A percentile compares a stretch with the other conserved stretches of the same genome.
Evolutionary conservation across 64 coral and sea anemone genomes (phyloP).

Genomic region (Actinia equina): DNA sequence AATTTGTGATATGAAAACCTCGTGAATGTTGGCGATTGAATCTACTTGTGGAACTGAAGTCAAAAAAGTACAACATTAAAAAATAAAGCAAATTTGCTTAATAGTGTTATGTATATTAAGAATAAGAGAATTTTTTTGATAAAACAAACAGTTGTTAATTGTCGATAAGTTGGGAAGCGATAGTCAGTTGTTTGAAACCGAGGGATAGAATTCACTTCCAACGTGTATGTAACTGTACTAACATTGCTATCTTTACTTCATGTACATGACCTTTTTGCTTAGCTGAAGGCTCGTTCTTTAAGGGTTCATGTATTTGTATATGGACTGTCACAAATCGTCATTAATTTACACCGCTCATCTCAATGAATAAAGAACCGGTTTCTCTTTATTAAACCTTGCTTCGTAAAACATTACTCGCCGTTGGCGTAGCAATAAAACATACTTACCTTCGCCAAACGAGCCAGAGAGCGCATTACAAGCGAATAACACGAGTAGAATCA

Average conservation of each 20-base stretch:
- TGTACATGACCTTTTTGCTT: background rate
- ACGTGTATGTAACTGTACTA: background rate
- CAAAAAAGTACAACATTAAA: background rate
- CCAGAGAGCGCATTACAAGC: background rate
- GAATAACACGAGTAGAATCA: background rate
- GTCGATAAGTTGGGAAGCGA: background rate
- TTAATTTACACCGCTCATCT: background rate
- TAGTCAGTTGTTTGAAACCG: background rate
- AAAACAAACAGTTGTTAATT: background rate
- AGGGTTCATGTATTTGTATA: background rate
- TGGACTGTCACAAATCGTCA: background rate
- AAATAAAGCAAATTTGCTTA: background rate
- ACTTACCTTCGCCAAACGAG: background rate
- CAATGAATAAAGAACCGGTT: background rate
- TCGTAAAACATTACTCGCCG: background rate
- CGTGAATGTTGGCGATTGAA: background rate
- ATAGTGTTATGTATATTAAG: background rate
- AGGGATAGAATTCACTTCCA: background rate
- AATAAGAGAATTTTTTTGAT: background rate
- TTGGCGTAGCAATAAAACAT: background rate
- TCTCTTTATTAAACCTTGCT: background rate
- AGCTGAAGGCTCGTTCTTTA: background rate
- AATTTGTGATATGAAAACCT: background rate
- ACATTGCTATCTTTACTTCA: background rate
- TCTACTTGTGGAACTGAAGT: background rate